Base-by-base conservation (phyloP, 2,113 vertebrate species). In the Leptosomus discolor region DNA sequence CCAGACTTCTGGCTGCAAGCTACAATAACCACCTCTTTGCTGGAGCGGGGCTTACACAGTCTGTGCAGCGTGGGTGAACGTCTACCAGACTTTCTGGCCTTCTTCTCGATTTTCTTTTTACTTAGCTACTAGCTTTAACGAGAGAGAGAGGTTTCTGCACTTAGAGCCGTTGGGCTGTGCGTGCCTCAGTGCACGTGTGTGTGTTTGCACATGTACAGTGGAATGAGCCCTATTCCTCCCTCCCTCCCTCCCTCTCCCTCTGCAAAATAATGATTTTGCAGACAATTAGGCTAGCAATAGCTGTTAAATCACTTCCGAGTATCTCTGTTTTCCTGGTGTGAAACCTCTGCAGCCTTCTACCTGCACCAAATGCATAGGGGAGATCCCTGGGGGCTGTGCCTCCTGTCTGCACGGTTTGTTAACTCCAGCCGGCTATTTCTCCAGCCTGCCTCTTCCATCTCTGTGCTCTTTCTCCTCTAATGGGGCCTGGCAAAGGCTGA, bases 271-370 rank as follows among this genome's bases (percentile, higher is more conserved):
- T 90, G 94, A 91, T 80, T 95, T 95, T 85, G 70, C 95, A 94
- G 95, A 57, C 85, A 94, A 94, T 96, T 95, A 97, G 75, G 87
- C 86, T 36, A 63, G 95, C 90, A 70, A 77, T 85, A 85, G 90
- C 93, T 96, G 93, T 96, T 94, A 94, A 97, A 96, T 93, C 58
- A 22, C 90, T 88, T 86, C 91, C 2, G 2, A 91, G 74, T 46
- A 32, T 51, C 50, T 70, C 84, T 63, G 85, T 34, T 77, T 85
- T 85, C 90, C 87, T 56, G 64, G 50, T 80, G 90, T 41, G 93
- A 95, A 85, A 70, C 92, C 85, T 83, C 88, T 88, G 64, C 68
- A 85, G 88, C 88, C 87, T 85, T 94, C 84, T 86, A 94, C 94
- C 94, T 96, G 91, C 84, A 37, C 77, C 84, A 79, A 92, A 75